Percentiles rank a stretch among this genome's conserved stretches.
These are phyloP conservation scores for Drosophila testacea DNA, from an alignment of 2,888 invertebrate species.

Conservation along the genomic window DNA sequence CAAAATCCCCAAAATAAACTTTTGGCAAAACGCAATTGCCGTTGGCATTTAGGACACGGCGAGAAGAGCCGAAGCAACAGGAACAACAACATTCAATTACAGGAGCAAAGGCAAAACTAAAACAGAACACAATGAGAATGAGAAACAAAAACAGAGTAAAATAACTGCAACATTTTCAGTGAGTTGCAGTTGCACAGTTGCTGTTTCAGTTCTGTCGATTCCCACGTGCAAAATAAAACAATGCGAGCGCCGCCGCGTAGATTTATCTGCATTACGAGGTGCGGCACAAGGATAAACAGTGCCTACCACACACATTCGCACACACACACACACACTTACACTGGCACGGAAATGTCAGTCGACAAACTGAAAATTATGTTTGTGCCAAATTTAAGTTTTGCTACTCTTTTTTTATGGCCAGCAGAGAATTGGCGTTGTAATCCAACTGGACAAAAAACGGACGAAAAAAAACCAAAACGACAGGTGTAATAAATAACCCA, in stretches of 20 bases:
- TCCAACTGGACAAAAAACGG: constrained; percentile 39
- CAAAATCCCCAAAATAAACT: constrained; percentile 54
- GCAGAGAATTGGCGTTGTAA: constrained; percentile 52
- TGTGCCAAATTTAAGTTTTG: constrained; percentile 75
- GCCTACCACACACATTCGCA: constrained; percentile 34
- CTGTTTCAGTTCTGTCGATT: constrained; percentile 50
- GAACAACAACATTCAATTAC: constrained; percentile 57
- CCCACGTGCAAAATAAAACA: constrained; percentile 79
- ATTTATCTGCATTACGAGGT: constrained; percentile 71
- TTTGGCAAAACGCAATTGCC: constrained; percentile 63
- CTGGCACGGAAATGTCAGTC: constrained; percentile 71
- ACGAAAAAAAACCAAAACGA: constrained; percentile 60
- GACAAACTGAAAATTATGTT: constrained; percentile 79
- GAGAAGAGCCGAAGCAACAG: constrained; percentile 29
- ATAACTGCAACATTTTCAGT: constrained; percentile 58
- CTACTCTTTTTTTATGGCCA: constrained; percentile 46
- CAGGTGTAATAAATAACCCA: constrained; percentile 80
- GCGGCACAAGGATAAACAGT: constrained; percentile 53
- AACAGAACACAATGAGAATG: constrained; percentile 27
- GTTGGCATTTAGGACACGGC: constrained; percentile 60
- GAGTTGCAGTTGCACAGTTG: constrained; percentile 45
- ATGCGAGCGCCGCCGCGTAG: constrained; percentile 63
- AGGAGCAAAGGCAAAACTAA: constrained; percentile 36
- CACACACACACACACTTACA: constrained; percentile 18
- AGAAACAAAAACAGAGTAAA: constrained; percentile 35